Conservation (phyloP, 1,140 invertebrate species). For the Mylabris phalerata region DNA sequence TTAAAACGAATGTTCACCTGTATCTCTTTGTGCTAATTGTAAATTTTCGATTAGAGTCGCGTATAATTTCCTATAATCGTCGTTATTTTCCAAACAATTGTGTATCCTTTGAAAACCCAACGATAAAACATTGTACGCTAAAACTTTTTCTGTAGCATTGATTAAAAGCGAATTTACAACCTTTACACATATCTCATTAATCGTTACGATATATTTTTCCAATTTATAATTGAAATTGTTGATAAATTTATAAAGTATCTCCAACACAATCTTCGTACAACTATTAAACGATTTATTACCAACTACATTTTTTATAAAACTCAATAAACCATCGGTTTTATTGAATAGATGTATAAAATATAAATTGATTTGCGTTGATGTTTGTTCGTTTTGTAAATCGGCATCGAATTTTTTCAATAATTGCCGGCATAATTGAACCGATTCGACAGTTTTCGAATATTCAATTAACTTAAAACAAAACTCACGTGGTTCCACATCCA, state of each 20-base stretch:
- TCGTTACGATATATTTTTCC: conserved; percentile 18
- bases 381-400: background rate
- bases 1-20: conserved; percentile 16
- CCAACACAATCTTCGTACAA: conserved; percentile 17
- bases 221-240: conserved; percentile 29
- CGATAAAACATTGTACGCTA: conserved; percentile 21
- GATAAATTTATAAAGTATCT: conserved; percentile 28
- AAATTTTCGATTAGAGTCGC: conserved; percentile 8
- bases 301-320: conserved; percentile 20
- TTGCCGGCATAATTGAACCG: background rate
- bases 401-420: background rate
- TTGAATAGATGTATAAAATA: conserved; percentile 28
- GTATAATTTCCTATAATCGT: conserved; percentile 18
- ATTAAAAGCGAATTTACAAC: conserved; percentile 3
- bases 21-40: conserved; percentile 11
- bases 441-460: conserved; percentile 6
- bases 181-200: conserved; percentile 12
- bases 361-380: conserved; percentile 18
- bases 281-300: conserved; percentile 24
- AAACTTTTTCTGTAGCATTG: conserved; percentile 26
- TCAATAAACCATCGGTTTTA: conserved; percentile 20
- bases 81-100: conserved; percentile 11
- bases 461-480: background rate
- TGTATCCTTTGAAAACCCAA: conserved; percentile 25
- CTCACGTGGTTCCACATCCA: conserved; percentile 24